These are phyloP conservation scores for Aricia agestis DNA, from an alignment of 1,140 invertebrate genomes.

Conservation along the genomic window DNA sequence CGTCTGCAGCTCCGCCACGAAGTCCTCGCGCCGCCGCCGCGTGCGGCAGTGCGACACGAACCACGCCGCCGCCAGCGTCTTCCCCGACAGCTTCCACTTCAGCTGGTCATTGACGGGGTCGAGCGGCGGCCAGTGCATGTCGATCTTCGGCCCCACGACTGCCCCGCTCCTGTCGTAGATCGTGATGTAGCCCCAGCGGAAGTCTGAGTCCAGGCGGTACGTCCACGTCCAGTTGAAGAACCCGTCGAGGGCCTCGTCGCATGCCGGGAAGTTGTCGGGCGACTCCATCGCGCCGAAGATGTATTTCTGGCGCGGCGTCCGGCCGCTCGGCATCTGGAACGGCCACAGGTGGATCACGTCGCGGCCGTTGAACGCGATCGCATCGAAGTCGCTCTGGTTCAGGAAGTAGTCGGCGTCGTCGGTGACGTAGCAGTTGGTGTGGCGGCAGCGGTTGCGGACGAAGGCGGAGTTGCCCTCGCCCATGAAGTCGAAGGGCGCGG, in stretches of 20 bases:
- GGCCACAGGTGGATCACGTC: slow-evolving; percentile 35
- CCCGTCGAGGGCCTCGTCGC: slow-evolving; percentile 39
- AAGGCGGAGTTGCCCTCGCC: slow-evolving; percentile 39
- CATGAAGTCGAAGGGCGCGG: slow-evolving; percentile 43
- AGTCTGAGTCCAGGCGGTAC: slow-evolving; percentile 80
- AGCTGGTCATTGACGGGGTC: slow-evolving; percentile 37
- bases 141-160: slow-evolving; percentile 46
- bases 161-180: slow-evolving; percentile 46
- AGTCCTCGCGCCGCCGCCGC: slow-evolving; percentile 35
- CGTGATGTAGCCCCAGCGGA: slow-evolving; percentile 75
- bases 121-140: slow-evolving; percentile 52
- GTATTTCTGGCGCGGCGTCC: slow-evolving; percentile 50
- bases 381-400: slow-evolving; percentile 41
- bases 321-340: slow-evolving; percentile 33
- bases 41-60: slow-evolving; percentile 46
- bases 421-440: slow-evolving; percentile 49
- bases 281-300: slow-evolving; percentile 63
- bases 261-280: slow-evolving; percentile 44
- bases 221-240: slow-evolving; percentile 82
- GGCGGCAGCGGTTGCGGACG: slow-evolving; percentile 38
- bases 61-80: slow-evolving; percentile 43
- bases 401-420: slow-evolving; percentile 33
- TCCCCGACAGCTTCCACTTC: slow-evolving; percentile 41
- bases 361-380: slow-evolving; percentile 46
- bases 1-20: slow-evolving; percentile 28